These are phyloP conservation scores for Tympanoctomys barrerae DNA, from an alignment of 2,797 vertebrate species.

Conservation along the genomic window DNA sequence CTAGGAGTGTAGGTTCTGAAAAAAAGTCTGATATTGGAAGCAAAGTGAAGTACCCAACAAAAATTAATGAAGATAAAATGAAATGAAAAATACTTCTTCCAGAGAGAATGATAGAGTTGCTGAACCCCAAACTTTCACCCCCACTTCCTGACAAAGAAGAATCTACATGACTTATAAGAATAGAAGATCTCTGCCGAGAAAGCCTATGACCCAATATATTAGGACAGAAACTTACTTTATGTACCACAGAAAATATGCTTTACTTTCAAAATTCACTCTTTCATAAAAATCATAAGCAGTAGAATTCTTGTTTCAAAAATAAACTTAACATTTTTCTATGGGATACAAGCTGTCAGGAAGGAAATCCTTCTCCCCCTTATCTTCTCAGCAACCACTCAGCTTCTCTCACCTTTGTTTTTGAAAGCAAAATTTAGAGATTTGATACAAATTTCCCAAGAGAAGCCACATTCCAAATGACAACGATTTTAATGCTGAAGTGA, in stretches of 20 bases:
- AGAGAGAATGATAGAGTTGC: neutral
- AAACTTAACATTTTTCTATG: neutral
- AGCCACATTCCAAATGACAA: neutral
- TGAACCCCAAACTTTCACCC: neutral
- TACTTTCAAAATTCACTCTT: neutral
- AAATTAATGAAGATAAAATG: neutral
- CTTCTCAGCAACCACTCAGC: neutral
- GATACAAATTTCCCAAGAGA: neutral
- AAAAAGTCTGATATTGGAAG: neutral
- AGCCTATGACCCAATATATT: neutral
- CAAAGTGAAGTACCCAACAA: neutral
- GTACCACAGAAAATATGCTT: neutral
- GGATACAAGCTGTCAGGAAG: neutral
- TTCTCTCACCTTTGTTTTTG: neutral
- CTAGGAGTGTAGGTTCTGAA: neutral
- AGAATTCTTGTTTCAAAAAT: neutral
- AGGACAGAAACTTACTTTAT: neutral
- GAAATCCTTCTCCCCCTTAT: neutral
- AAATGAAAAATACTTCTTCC: constrained; percentile 3
- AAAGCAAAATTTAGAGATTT: neutral
- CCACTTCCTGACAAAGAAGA: neutral
- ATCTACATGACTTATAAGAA: neutral
- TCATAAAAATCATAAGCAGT: neutral
- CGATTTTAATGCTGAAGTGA: neutral
- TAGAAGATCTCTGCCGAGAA: neutral